Percentiles rank a stretch among this genome's conserved stretches.
Conservation (phyloP, 2,888 invertebrate species). For the Isotomurus palustris region DNA sequence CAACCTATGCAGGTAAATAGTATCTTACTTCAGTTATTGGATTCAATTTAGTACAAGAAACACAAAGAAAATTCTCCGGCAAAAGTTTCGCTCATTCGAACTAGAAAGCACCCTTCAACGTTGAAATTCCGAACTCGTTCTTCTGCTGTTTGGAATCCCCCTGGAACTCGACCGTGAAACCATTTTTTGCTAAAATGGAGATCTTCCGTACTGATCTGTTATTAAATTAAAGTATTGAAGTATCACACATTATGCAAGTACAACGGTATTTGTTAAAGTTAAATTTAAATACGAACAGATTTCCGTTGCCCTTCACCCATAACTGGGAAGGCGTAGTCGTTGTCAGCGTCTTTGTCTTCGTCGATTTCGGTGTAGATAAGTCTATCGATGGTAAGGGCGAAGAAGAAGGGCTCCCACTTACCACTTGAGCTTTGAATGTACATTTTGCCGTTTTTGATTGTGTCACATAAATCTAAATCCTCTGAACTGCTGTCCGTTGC, state of each 20-base stretch:
- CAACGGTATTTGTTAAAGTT: no score
- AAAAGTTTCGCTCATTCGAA: conserved; percentile 88
- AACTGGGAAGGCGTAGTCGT: not conserved
- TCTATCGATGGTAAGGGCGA: conserved; percentile 33
- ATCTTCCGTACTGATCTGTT: conserved; percentile 59
- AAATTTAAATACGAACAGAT: not conserved
- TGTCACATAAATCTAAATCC: conserved; percentile 52
- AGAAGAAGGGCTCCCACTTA: conserved; percentile 36
- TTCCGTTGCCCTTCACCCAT: not conserved
- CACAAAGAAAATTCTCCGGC: conserved; percentile 92
- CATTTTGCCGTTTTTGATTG: conserved; percentile 43
- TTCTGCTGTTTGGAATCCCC: conserved; percentile 65
- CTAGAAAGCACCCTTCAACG: conserved; percentile 87
- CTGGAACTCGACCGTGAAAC: conserved; percentile 67
- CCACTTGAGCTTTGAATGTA: conserved; percentile 21
- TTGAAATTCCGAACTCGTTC: conserved; percentile 67
- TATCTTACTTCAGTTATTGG: not conserved
- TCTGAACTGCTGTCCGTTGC: conserved; percentile 55
- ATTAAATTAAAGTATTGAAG: no score
- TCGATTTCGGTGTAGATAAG: conserved; percentile 41
- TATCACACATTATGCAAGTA: no score
- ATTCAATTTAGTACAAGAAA: conserved; percentile 62
- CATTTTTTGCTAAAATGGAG: conserved; percentile 86
- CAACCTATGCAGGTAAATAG: not conserved
- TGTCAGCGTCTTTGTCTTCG: conserved; percentile 51